Evolutionary conservation across 2,888 invertebrate genomes (phyloP).

Genomic region (Aleiodes testaceus): DNA sequence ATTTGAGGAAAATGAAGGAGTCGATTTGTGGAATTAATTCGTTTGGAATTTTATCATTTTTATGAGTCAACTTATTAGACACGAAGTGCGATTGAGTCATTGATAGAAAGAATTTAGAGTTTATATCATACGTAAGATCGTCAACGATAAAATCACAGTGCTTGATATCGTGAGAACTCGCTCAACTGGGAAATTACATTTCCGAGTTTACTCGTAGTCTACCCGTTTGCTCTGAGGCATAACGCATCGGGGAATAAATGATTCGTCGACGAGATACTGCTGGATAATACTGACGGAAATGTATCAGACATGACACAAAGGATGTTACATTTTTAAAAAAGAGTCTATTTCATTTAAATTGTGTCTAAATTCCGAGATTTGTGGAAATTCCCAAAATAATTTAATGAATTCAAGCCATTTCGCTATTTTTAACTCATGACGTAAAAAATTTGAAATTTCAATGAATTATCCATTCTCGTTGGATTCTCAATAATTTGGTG

Average conservation of each 20-base stretch:
- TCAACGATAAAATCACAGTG: conserved; percentile 30
- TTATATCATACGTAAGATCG: conserved; percentile 17
- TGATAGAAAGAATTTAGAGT: conserved; percentile 9
- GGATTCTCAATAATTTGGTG: not conserved
- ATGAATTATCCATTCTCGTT: not conserved
- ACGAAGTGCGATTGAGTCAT: conserved; percentile 1
- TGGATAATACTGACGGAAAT: conserved; percentile 26
- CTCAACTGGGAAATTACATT: conserved; percentile 39
- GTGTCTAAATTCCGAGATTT: not conserved
- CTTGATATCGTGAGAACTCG: conserved; percentile 43
- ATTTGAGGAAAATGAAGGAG: too few species aligned
- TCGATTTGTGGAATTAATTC: too few species aligned
- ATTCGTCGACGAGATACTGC: conserved; percentile 17
- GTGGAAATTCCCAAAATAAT: not conserved
- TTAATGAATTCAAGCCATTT: too few species aligned
- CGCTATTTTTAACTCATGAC: not conserved
- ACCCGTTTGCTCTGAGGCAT: conserved; percentile 20
- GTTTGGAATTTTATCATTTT: not conserved
- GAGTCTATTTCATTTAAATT: not conserved
- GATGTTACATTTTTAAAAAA: not conserved
- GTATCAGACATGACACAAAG: conserved; percentile 23
- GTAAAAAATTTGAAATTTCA: not conserved
- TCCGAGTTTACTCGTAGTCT: conserved; percentile 23
- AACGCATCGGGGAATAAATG: conserved; percentile 30
- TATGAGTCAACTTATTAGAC: not conserved